These are phyloP conservation scores for Cephalotes varians DNA, from an alignment of 2,888 invertebrate genomes.

Conservation along the genomic window DNA sequence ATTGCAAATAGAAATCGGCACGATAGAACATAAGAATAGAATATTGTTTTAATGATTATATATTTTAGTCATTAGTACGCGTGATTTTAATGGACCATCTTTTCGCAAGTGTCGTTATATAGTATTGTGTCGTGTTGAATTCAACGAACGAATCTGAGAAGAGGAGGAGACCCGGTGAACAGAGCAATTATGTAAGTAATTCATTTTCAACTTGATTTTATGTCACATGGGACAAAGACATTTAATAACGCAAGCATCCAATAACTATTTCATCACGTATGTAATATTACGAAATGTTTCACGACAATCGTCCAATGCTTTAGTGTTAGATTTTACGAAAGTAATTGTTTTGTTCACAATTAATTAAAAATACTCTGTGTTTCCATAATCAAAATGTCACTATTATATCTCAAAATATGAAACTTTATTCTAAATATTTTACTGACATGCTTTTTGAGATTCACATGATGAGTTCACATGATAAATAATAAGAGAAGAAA, in stretches of 20 bases:
- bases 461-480: not conserved
- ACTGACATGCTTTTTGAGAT: not conserved
- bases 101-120: not conserved
- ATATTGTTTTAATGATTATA: not conserved
- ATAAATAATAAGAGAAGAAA: not conserved
- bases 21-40: not conserved
- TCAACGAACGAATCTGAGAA: not conserved
- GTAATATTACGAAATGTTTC: not conserved
- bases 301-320: not conserved
- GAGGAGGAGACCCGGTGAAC: not conserved
- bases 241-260: not conserved
- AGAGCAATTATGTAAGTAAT: not conserved
- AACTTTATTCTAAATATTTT: not conserved
- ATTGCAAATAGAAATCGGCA: not conserved
- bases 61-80: not conserved
- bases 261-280: not conserved
- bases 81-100: not conserved
- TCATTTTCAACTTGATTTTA: slow-evolving; percentile 15
- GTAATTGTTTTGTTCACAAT: not conserved
- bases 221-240: not conserved
- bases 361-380: not conserved
- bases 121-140: not conserved
- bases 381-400: not conserved
- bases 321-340: not conserved
- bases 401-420: not conserved